phyloP scores from a whole-genome alignment of 2,888 invertebrate genomes.

The Carterocephalus palaemon region DNA sequence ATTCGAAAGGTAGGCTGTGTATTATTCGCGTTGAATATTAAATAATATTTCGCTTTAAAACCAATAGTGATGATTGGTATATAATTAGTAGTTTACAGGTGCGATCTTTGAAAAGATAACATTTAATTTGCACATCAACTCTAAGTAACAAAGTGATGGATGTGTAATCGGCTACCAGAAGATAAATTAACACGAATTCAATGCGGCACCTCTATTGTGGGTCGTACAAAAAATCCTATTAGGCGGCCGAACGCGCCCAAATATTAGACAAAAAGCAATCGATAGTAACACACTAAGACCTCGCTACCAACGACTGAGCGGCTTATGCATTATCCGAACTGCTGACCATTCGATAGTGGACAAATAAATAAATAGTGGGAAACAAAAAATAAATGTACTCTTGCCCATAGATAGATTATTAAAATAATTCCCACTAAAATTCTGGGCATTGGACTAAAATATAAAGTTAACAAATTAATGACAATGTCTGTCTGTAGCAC shows the following conservation, averaged over 20 bases:
- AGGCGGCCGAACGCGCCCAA: conserved; percentile 56
- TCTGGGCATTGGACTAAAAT: too few species aligned
- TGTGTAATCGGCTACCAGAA: conserved; percentile 47
- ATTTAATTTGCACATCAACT: conserved; percentile 40
- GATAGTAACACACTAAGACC: conserved; percentile 51
- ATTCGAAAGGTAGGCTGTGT: too few species aligned
- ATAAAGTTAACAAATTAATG: too few species aligned
- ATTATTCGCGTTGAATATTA: too few species aligned
- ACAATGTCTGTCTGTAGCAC: too few species aligned
- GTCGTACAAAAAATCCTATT: conserved; percentile 64
- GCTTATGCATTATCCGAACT: conserved; percentile 5
- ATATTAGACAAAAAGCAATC: conserved; percentile 58
- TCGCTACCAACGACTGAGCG: conserved; percentile 6
- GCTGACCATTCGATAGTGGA: too few species aligned
- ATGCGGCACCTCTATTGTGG: conserved; percentile 52
- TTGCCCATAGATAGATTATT: too few species aligned
- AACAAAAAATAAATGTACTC: too few species aligned
- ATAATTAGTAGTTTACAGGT: conserved; percentile 20
- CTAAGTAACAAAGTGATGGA: conserved; percentile 43
- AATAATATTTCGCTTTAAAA: too few species aligned
- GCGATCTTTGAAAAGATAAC: conserved; percentile 4
- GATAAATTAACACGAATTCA: conserved; percentile 64
- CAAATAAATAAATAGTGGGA: too few species aligned
- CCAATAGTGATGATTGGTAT: conserved; percentile 7
- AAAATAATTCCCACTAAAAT: too few species aligned